Percentiles rank a stretch among this genome's conserved stretches.
Conservation (phyloP, 2,888 invertebrate species). For the Sinelater perroti region DNA sequence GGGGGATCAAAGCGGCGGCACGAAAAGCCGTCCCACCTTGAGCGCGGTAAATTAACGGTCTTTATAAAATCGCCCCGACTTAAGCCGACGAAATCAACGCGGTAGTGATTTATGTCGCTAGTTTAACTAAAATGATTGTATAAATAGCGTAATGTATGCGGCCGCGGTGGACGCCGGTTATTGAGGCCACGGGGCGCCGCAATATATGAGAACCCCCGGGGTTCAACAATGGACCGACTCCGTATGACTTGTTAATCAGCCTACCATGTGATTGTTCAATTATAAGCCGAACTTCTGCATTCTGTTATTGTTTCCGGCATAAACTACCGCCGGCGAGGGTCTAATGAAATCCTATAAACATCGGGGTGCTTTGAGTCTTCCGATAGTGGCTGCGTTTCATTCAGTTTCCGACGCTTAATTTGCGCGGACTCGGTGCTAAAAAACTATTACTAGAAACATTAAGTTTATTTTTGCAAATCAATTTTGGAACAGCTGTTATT, state of each 20-base stretch:
- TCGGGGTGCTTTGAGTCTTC: too few species aligned
- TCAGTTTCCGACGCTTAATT: too few species aligned
- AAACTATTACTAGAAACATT: too few species aligned
- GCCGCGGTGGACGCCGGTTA: constrained; percentile 45
- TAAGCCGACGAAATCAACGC: constrained; percentile 46
- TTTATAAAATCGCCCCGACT: constrained; percentile 39
- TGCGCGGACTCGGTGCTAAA: too few species aligned
- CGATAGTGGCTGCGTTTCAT: too few species aligned
- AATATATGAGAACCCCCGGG: constrained; percentile 47
- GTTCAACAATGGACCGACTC: constrained; percentile 40
- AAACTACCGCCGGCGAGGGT: neutral
- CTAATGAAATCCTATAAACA: neutral
- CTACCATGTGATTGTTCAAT: constrained; percentile 42
- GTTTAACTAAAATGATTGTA: constrained; percentile 45
- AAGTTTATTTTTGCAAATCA: too few species aligned
- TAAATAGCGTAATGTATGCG: constrained; percentile 45
- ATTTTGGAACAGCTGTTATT: too few species aligned
- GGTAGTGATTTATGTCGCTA: constrained; percentile 47
- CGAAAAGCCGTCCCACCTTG: too few species aligned
- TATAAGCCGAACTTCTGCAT: constrained; percentile 30
- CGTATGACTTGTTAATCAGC: constrained; percentile 45
- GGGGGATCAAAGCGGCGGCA: too few species aligned
- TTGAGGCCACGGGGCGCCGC: constrained; percentile 45
- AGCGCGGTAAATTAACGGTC: constrained; percentile 27
- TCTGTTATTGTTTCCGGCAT: constrained; percentile 28